A percentile compares a stretch with the other conserved stretches of the same genome.
Evolutionary conservation across 1,140 invertebrate genomes (phyloP).

Genomic region (Teleopsis dalmanni): DNA sequence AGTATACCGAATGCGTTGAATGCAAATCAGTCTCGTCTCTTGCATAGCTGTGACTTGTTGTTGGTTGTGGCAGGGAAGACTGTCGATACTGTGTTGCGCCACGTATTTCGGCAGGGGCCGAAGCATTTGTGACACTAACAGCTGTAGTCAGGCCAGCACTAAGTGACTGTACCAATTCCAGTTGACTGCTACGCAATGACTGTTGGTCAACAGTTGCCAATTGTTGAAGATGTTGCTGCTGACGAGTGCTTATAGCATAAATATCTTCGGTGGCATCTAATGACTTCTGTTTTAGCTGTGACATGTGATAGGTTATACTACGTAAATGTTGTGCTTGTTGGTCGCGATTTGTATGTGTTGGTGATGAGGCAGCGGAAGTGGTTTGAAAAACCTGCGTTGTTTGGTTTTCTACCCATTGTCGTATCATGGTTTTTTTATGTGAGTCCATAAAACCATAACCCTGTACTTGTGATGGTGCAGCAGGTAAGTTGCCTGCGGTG

Average conservation of each 20-base stretch:
- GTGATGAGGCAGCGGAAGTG: conserved; percentile 16
- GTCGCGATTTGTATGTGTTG: conserved; percentile 25
- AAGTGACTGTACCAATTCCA: conserved; percentile 14
- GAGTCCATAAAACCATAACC: conserved; percentile 84
- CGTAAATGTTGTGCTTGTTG: conserved; percentile 17
- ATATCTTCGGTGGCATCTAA: conserved; percentile 30
- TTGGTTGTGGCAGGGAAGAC: conserved; percentile 7
- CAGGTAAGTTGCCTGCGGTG: conserved; percentile 35
- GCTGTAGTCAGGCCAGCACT: conserved; percentile 11
- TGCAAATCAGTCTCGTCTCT: conserved; percentile 16
- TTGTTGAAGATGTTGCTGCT: conserved; percentile 49
- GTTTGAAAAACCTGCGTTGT: conserved; percentile 61
- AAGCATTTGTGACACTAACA: conserved; percentile 13
- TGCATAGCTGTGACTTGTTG: not conserved
- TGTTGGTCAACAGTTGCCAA: conserved; percentile 8
- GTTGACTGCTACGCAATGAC: conserved; percentile 14
- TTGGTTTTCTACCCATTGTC: conserved; percentile 89
- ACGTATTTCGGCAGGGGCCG: conserved; percentile 13
- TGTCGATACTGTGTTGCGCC: conserved; percentile 10
- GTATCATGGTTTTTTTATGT: conserved; percentile 86
- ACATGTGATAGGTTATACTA: conserved; percentile 25
- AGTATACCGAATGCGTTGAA: conserved; percentile 11
- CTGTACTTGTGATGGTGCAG: conserved; percentile 27
- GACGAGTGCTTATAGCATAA: conserved; percentile 50
- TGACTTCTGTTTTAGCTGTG: conserved; percentile 39